These are phyloP conservation scores for Montipora efflorescens DNA, from an alignment of 64 coral and sea anemone species.

Conservation along the genomic window DNA sequence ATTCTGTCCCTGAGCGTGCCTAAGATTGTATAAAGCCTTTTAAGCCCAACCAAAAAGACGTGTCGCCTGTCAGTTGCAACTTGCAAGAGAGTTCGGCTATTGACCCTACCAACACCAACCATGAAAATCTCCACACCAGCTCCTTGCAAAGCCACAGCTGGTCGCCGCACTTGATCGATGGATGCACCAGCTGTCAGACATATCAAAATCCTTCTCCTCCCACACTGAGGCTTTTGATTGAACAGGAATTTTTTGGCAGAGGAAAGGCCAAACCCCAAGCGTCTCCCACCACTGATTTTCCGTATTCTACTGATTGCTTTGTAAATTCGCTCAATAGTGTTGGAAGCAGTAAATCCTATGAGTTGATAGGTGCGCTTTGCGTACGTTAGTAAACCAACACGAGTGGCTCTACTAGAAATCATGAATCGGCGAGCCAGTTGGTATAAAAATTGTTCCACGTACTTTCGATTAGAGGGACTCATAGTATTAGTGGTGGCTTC, in stretches of 20 bases:
- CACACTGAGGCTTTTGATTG: constrained; percentile 24
- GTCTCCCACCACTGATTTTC: neutral
- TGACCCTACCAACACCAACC: constrained; percentile 8
- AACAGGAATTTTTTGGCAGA: constrained; percentile 32
- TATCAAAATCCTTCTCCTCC: constrained; percentile 16
- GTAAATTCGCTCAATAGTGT: neutral
- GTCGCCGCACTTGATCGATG: constrained; percentile 27
- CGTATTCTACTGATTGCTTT: constrained; percentile 7
- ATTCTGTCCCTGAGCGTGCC: constrained; percentile 35
- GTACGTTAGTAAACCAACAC: neutral
- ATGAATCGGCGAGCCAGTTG: constrained; percentile 33
- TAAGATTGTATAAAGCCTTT: constrained; percentile 8
- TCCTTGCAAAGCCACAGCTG: constrained; percentile 12
- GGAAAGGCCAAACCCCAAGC: neutral
- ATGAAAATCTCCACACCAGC: constrained; percentile 50
- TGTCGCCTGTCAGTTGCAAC: constrained; percentile 40
- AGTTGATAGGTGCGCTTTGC: neutral
- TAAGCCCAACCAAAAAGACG: neutral
- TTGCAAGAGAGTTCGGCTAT: neutral
- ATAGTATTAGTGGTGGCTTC: neutral
- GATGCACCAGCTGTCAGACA: constrained; percentile 1
- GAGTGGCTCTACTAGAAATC: neutral
- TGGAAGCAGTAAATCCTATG: neutral
- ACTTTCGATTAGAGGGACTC: neutral
- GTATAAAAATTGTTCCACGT: constrained; percentile 5